Percentiles rank a stretch among this genome's conserved stretches.
Conservation (phyloP, 2,797 vertebrate species). For the Brachyalestes nurse region DNA sequence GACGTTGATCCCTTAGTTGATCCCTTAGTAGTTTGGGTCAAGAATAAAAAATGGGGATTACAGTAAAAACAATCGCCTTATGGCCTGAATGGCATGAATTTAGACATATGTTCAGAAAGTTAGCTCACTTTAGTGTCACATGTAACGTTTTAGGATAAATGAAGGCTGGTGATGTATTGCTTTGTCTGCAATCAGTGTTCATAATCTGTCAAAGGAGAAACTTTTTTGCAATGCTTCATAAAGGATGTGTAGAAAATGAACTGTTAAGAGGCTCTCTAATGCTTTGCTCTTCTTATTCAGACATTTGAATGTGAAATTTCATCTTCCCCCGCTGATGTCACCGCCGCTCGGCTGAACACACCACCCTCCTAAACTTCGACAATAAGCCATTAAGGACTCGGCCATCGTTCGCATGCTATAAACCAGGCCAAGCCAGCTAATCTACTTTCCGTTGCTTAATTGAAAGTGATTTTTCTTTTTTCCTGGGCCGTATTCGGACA, state of each 20-base stretch:
- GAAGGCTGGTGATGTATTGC: not conserved
- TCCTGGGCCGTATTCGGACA: constrained; percentile 75
- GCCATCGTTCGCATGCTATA: constrained; percentile 95
- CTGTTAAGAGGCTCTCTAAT: too few species aligned
- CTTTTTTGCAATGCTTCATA: too few species aligned
- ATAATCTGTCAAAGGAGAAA: constrained; percentile 15
- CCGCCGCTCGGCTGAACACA: constrained; percentile 78
- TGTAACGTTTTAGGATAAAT: not conserved
- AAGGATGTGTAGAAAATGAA: too few species aligned
- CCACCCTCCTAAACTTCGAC: constrained; percentile 77
- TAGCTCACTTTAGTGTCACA: not conserved
- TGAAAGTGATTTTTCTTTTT: constrained; percentile 91
- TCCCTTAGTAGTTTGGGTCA: too few species aligned
- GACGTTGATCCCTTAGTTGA: too few species aligned
- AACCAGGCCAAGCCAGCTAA: constrained; percentile 92
- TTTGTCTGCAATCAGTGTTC: constrained; percentile 23
- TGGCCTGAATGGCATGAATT: too few species aligned
- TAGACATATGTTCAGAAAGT: not conserved
- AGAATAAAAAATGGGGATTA: too few species aligned
- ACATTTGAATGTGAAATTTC: constrained; percentile 49
- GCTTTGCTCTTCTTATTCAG: not conserved
- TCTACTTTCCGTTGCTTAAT: constrained; percentile 94
- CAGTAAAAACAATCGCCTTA: too few species aligned
- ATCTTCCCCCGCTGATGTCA: constrained; percentile 43
- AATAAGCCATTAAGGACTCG: constrained; percentile 87